phyloP scores from a whole-genome alignment of 2,113 vertebrate genomes.

The Calyptommatus sinebrachiatus region DNA sequence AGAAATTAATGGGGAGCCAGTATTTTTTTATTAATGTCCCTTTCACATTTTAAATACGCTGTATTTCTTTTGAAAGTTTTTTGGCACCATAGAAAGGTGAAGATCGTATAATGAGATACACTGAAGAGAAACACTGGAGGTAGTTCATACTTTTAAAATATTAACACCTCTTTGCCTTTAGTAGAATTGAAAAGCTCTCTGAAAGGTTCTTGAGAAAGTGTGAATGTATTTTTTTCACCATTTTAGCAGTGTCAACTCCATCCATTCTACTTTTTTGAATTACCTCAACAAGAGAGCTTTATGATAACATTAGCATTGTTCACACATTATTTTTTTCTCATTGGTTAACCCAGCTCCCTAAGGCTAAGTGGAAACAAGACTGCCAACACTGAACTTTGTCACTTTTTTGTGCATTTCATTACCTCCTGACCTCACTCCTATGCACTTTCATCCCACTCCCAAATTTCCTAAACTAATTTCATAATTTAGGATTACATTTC shows the following conservation, averaged over 20 bases:
- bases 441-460: neutral
- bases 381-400: neutral
- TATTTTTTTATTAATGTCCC: neutral
- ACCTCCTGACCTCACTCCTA: neutral
- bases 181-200: conserved; percentile 12
- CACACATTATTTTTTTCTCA: neutral
- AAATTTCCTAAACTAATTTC: neutral
- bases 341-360: neutral
- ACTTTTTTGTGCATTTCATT: neutral
- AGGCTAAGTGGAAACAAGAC: neutral
- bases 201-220: conserved; percentile 30
- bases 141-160: neutral
- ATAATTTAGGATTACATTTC: neutral
- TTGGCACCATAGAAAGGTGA: neutral
- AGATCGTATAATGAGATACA: neutral
- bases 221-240: conserved; percentile 23
- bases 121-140: neutral
- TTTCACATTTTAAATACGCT: conserved; percentile 3
- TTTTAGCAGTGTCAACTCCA: conserved; percentile 11
- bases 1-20: conserved; percentile 10
- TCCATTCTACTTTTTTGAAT: conserved; percentile 31
- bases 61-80: neutral
- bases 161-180: conserved; percentile 13
- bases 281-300: neutral
- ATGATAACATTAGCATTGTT: neutral